Evolutionary conservation across 2,797 vertebrate genomes (phyloP).

Genomic region (Vespertilio murinus): DNA sequence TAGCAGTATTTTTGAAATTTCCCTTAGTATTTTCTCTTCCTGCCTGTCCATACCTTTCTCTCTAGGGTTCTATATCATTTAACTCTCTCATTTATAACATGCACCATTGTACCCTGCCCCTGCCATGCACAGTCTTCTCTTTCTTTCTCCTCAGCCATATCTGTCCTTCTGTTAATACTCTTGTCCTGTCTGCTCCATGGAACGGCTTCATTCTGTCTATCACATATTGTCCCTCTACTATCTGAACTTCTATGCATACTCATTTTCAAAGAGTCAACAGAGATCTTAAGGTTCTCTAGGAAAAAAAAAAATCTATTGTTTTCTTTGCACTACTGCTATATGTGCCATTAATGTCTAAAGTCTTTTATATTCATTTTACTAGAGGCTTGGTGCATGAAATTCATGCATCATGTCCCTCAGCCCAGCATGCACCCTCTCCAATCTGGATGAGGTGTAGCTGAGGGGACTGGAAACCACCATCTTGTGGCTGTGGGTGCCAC

Average conservation of each 20-base stretch:
- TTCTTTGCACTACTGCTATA: background rate
- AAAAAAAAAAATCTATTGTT: background rate
- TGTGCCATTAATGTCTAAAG: background rate
- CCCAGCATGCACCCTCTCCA: too few relatives aligned
- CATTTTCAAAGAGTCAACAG: background rate
- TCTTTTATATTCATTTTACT: background rate
- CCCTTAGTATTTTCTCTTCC: background rate
- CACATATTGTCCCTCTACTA: accelerated
- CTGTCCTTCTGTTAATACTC: background rate
- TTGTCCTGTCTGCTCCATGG: background rate
- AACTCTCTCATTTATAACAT: background rate
- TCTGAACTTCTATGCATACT: background rate
- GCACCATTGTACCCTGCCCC: accelerated
- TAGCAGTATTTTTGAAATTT: background rate
- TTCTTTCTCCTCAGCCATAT: background rate
- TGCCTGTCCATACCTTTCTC: background rate
- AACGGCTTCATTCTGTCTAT: background rate
- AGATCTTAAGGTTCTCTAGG: background rate
- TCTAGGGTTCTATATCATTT: background rate
- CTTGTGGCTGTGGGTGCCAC: too few relatives aligned
- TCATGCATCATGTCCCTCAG: too few relatives aligned
- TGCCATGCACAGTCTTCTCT: background rate
- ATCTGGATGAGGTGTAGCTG: too few relatives aligned
- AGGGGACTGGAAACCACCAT: too few relatives aligned
- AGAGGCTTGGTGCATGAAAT: too few relatives aligned